Evolutionary conservation across 2,797 vertebrate genomes (phyloP).

Genomic region (Furcifer pardalis): DNA sequence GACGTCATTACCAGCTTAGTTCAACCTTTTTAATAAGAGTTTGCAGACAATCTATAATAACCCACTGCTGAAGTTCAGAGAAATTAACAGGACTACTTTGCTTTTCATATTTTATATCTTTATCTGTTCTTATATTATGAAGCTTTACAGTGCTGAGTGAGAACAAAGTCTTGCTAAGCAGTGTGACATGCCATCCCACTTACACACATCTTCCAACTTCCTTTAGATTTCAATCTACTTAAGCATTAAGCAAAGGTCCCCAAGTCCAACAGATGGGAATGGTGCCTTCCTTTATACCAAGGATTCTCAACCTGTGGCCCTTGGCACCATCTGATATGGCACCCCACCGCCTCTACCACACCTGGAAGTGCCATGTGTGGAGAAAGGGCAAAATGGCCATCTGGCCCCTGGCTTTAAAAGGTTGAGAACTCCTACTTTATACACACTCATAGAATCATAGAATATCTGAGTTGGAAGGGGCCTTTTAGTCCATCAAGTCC

Average conservation of each 20-base stretch:
- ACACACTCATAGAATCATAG: too few relatives aligned
- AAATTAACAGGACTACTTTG: not conserved
- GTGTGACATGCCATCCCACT: not conserved
- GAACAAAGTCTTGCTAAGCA: conserved; percentile 3
- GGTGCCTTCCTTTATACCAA: conserved; percentile 18
- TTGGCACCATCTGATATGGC: too few relatives aligned
- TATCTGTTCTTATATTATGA: not conserved
- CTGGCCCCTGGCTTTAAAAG: too few relatives aligned
- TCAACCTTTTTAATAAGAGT: not conserved
- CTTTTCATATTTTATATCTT: conserved; percentile 39
- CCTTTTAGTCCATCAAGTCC: too few relatives aligned
- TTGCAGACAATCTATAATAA: not conserved
- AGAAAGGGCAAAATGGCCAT: too few relatives aligned
- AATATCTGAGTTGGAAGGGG: too few relatives aligned
- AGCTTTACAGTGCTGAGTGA: conserved; percentile 1
- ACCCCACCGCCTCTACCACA: too few relatives aligned
- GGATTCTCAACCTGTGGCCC: too few relatives aligned
- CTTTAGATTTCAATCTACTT: not conserved
- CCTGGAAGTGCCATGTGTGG: too few relatives aligned
- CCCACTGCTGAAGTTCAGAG: not conserved
- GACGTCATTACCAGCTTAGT: too few relatives aligned
- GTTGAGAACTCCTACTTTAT: too few relatives aligned
- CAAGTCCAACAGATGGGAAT: not conserved
- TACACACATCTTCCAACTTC: not conserved
- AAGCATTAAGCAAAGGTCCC: not conserved